Evolutionary conservation across 2,797 vertebrate genomes (phyloP), one percentile per base, ranked within the genome.

Genomic region (Staurois parvus): DNA sequence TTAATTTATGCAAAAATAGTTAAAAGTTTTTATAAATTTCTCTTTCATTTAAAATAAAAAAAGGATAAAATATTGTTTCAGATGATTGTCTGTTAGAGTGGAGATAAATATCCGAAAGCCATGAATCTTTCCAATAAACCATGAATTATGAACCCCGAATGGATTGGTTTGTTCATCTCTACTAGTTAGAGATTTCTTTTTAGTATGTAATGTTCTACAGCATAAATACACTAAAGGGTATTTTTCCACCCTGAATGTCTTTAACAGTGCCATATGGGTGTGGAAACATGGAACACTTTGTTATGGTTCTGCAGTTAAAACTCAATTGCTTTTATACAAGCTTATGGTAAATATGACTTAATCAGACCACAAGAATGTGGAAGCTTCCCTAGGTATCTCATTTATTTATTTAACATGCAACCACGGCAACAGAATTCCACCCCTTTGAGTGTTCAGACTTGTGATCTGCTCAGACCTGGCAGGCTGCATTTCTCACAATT

Each of bases 351-450:
- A 93, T 92, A 91, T 91, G 93, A 94, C 91, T 93, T 94, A 93
- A 93, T 95, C 94, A 92, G 89, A 93, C 91, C 93, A 93, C 96
- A 97, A 96, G 96, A 97, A 96, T 97, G 97, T 96, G 94, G 93
- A 88, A 89, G 91, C 95, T 95, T 96, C 96, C 96, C 96, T 95
- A 92, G 93, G 94, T 94, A 97, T 96, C 95, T 92, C 93, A 88
- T 93, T 92, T 98, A 95, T 98, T 97, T 98, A 95, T 97, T 96
- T 97, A 93, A 90, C 91, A 82, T 89, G 94, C 90, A 91, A 32
- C 95, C 94, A 95, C 91, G 92, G 95, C 91, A 96, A 97, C 96
- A 79, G 88, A 89, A 93, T 91, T 94, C 93, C 89, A 81, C 92
- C 93, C 91, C 92, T 91, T 91, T 88, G 79, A 91, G 88, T 87